Percentiles rank a stretch among this genome's conserved stretches.
Conservation (phyloP, 2,888 invertebrate species). For the Adela reaumurella region DNA sequence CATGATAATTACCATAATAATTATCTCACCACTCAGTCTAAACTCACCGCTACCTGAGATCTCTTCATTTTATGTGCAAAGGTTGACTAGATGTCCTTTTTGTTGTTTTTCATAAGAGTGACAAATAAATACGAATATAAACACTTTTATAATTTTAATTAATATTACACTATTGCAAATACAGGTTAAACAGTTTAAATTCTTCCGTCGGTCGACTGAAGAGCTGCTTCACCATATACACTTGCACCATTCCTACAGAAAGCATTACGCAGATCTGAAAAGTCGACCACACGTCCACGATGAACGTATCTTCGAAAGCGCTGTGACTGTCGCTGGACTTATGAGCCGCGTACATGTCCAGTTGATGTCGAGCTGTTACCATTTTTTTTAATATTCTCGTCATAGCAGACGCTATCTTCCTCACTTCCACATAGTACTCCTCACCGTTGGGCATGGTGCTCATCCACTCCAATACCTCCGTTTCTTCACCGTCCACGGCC, state of each 20-base stretch:
- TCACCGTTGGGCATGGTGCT: slow-evolving; percentile 24
- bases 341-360: slow-evolving; percentile 65
- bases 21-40: too few species aligned
- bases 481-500: slow-evolving; percentile 16
- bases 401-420: slow-evolving; percentile 60
- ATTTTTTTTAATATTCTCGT: slow-evolving; percentile 61
- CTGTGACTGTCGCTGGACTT: slow-evolving; percentile 80
- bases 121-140: too few species aligned
- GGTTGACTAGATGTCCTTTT: too few species aligned
- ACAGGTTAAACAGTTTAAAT: too few species aligned
- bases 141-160: too few species aligned
- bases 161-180: too few species aligned
- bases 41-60: too few species aligned
- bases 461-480: slow-evolving; percentile 31
- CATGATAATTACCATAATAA: too few species aligned
- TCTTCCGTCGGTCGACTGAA: slow-evolving; percentile 24
- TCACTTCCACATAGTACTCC: slow-evolving; percentile 36
- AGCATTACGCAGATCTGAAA: slow-evolving; percentile 72
- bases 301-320: slow-evolving; percentile 74
- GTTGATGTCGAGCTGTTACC: slow-evolving; percentile 59
- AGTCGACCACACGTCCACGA: slow-evolving; percentile 76
- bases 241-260: slow-evolving; percentile 68
- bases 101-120: too few species aligned
- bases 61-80: too few species aligned
- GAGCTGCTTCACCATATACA: slow-evolving; percentile 69